Conservation (phyloP, 2,113 vertebrate species). For the Furnarius figulus region DNA sequence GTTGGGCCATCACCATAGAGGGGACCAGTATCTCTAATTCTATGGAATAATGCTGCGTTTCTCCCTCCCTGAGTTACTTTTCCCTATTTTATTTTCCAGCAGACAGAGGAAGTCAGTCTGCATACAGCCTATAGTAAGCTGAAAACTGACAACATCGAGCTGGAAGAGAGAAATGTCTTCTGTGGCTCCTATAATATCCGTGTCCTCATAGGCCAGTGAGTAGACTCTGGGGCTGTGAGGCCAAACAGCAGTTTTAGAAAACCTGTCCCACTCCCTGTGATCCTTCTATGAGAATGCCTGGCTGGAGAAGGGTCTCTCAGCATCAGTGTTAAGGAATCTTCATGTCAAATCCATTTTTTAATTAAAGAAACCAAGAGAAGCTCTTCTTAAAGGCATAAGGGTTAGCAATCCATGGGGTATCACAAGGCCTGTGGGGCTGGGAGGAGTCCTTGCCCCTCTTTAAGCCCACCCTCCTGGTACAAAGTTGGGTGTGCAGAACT, state of each 20-base stretch:
- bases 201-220: conserved; percentile 80
- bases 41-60: background rate
- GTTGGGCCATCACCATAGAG: background rate
- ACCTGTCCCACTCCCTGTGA: background rate
- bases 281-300: background rate
- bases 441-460: background rate
- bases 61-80: background rate
- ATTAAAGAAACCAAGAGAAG: background rate
- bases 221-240: background rate
- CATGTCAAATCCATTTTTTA: background rate
- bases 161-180: conserved; percentile 91
- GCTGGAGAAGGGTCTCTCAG: background rate
- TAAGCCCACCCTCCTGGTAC: background rate
- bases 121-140: conserved; percentile 70
- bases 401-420: background rate
- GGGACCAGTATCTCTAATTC: background rate
- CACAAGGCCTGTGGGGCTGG: background rate
- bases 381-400: background rate
- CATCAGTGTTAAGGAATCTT: background rate
- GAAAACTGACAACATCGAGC: conserved; percentile 69
- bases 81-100: background rate
- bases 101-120: conserved; percentile 52
- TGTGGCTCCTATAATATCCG: conserved; percentile 81
- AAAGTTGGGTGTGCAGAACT: background rate
- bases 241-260: background rate